Evolutionary conservation across 1,140 invertebrate genomes (phyloP), one percentile per base, ranked within the genome.

Genomic region (Penaeus japonicus): DNA sequence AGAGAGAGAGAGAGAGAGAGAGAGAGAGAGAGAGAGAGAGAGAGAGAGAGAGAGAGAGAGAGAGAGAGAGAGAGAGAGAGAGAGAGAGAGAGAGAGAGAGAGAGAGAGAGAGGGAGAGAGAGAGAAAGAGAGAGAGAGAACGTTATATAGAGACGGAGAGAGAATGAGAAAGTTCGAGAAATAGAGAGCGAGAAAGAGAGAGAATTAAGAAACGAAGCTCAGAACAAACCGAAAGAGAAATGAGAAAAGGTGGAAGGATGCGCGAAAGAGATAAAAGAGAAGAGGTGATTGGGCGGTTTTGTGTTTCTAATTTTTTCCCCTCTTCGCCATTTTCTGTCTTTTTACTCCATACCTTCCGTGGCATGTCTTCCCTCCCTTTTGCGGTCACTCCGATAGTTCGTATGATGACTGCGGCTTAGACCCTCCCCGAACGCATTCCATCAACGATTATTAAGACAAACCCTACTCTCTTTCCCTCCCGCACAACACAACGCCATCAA

Each of bases 301-400:
- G 80, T 88, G 80, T 83, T 88, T n/a, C n/a, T n/a, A n/a, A n/a
- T n/a, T n/a, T n/a, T 88, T 88, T 57, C 59, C 55, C 24, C 65
- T 53, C 65, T 55, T 83, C 86, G 86, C 86, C 86, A 88, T 88
- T 88, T 88, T 88, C 86, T 88, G 70, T 62, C 83, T 88, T 88
- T 88, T 83, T 75, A 73, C 54, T 75, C 86, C 86, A 88, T 88
- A 88, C 81, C 86, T 88, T 59, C 39, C 27, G 80, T 88, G 81
- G 86, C 70, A 88, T 83, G 82, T 83, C 55, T 88, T 88, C 86
- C 80, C 86, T 88, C 86, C 80, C 81, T 88, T 47, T 88, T 88
- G 86, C 80, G 86, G 86, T 88, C 86, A 88, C 65, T 83, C 62
- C 83, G 80, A 24, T 75, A 4, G 80, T 88, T 88, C 86, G 86